Conservation (phyloP, 2,888 invertebrate species). For the Clistopyga incitator region DNA sequence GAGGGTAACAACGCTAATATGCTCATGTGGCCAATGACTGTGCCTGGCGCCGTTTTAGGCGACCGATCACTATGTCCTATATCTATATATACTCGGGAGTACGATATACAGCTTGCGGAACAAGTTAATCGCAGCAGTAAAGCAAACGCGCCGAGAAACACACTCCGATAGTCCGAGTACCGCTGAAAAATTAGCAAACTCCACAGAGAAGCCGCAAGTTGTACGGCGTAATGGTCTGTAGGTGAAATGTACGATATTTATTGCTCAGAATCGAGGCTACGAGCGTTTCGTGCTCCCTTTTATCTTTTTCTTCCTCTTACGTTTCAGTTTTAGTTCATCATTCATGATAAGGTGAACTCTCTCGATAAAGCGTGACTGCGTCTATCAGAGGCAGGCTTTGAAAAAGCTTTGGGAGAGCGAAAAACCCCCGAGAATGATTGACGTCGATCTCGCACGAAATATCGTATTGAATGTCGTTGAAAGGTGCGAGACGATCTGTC, state of each 20-base stretch:
- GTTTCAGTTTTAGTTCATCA: background rate
- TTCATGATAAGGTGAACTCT: background rate
- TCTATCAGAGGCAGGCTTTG: background rate
- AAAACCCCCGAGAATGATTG: constrained; percentile 7
- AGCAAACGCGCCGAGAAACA: background rate
- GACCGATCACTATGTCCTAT: background rate
- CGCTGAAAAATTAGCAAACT: background rate
- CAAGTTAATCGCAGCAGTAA: background rate
- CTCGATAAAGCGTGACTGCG: constrained; percentile 20
- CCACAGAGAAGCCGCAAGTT: background rate
- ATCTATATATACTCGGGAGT: background rate
- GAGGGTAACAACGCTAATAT: background rate
- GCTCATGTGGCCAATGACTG: background rate
- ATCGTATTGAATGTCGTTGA: constrained; percentile 7
- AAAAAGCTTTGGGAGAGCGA: background rate
- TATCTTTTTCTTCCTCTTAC: background rate
- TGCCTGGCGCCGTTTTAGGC: background rate
- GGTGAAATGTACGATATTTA: background rate
- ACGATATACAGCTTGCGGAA: background rate
- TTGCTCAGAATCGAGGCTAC: background rate
- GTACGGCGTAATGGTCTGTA: background rate
- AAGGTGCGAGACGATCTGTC: constrained; percentile 19
- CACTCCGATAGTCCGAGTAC: background rate
- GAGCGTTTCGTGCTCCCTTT: background rate
- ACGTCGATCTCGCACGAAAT: constrained; percentile 39